Evolutionary conservation across 2,888 invertebrate genomes (phyloP).

Genomic region (Hesperia comma): DNA sequence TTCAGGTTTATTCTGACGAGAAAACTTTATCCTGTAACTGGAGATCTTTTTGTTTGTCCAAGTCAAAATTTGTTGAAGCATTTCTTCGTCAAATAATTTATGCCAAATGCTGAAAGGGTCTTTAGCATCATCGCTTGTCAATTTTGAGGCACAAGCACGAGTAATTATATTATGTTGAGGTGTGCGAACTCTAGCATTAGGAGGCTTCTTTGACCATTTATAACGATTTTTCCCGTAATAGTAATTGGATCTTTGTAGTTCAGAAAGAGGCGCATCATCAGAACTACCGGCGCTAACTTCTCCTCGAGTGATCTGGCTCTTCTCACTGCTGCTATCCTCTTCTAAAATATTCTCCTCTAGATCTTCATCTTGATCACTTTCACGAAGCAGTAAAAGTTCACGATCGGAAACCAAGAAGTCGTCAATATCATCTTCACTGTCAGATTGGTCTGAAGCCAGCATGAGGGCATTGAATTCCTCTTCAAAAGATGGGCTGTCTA

Average conservation of each 20-base stretch:
- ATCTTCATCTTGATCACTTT: conserved; percentile 42
- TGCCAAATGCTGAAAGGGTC: conserved; percentile 18
- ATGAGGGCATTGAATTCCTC: conserved; percentile 40
- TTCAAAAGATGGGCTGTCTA: conserved; percentile 37
- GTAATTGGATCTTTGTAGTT: conserved; percentile 34
- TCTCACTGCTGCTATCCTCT: conserved; percentile 29
- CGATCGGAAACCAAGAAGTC: conserved; percentile 41
- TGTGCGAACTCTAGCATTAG: conserved; percentile 4
- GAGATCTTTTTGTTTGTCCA: no score
- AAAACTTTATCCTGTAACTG: no score
- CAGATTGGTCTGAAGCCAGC: conserved; percentile 42
- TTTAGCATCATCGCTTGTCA: neutral
- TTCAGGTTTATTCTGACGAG: no score
- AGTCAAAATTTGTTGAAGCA: no score
- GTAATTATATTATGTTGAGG: neutral
- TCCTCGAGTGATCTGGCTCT: conserved; percentile 33
- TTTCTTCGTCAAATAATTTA: conserved; percentile 14
- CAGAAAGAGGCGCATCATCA: conserved; percentile 39
- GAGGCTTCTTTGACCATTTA: neutral
- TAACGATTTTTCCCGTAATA: conserved; percentile 1
- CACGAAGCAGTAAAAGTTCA: conserved; percentile 39
- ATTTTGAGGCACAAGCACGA: no score
- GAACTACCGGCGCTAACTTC: conserved; percentile 40
- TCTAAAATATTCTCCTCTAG: conserved; percentile 39
- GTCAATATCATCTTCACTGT: conserved; percentile 40